Evolutionary conservation across 1,140 invertebrate species (phyloP), one percentile per base, ranked within the genome.

Genomic region (Sweltsa coloradensis): DNA sequence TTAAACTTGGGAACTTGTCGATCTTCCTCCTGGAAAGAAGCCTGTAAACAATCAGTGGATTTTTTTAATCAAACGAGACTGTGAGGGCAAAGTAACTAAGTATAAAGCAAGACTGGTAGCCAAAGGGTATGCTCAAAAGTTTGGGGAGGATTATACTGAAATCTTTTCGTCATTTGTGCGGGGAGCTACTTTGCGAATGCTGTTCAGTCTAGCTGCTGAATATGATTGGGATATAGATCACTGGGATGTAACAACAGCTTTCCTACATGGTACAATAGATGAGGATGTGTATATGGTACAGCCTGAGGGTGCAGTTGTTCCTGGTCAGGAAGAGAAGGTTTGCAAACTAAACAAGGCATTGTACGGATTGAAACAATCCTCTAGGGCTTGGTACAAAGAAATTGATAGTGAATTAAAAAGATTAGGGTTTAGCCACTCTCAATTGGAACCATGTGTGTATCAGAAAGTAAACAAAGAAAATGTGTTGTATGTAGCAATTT

Each of bases 261-360:
- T 65, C 53, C 57, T 64, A 47, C 60, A 69, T 55, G 68, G 59
- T 7, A 51, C 56, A 37, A 55, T 66, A 31, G 26, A 65, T 16
- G 64, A 71, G 54, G 53, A 54, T 7, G 53, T 70, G 6, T 72
- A 55, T 56, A n/a, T n/a, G n/a, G n/a, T n/a, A n/a, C n/a, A n/a
- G n/a, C n/a, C n/a, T n/a, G n/a, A n/a, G n/a, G n/a, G n/a, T n/a
- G n/a, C n/a, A n/a, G 67, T 70, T 60, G 52, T 51, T 36, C 62
- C 52, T 56, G 64, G 65, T 34, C 50, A 53, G 36, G 60, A 37
- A 37, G 36, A 22, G 23, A 37, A 37, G n/a, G 48, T 54, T 23
- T 58, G 51, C 23, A 44, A 40, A 27, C 41, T 57, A 3, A 53
- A 53, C 3, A 50, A 51, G 14, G 51, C 36, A 6, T 18, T 63